Conservation (phyloP, 2,888 invertebrate genomes). For the Eulithis testata region DNA sequence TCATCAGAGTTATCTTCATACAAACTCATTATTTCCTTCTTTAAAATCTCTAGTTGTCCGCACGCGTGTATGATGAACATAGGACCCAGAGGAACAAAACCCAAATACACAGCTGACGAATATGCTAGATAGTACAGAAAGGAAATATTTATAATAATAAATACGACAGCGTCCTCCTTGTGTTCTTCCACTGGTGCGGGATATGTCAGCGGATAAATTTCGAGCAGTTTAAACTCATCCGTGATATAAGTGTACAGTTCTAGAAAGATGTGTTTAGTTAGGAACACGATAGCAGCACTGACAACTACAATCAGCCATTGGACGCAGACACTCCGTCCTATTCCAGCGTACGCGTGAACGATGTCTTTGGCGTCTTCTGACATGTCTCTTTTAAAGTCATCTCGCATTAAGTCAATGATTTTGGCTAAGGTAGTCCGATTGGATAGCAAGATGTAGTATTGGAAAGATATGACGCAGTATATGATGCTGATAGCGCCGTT, state of each 20-base stretch:
- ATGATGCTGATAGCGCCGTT: slow-evolving; percentile 12
- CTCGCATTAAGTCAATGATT: slow-evolving; percentile 26
- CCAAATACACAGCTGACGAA: slow-evolving; percentile 10
- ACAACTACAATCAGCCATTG: slow-evolving; percentile 18
- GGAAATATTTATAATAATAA: slow-evolving; percentile 9
- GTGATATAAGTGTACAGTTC: slow-evolving; percentile 1
- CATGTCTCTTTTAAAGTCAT: slow-evolving; percentile 17
- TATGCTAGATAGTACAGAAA: slow-evolving; percentile 9
- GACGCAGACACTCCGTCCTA: slow-evolving; percentile 11
- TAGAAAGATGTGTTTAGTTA: slow-evolving; percentile 1
- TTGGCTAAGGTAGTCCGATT: slow-evolving; percentile 9
- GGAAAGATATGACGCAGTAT: slow-evolving; percentile 13
- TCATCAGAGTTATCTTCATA: not conserved
- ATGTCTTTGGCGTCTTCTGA: slow-evolving; percentile 19
- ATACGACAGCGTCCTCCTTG: slow-evolving; percentile 25
- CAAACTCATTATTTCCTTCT: slow-evolving; percentile 3
- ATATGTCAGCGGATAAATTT: slow-evolving; percentile 4
- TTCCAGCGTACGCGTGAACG: slow-evolving; percentile 18
- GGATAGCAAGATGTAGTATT: slow-evolving; percentile 18
- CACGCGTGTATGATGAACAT: slow-evolving; percentile 37
- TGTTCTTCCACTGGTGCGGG: slow-evolving; percentile 19
- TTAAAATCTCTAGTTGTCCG: slow-evolving; percentile 36
- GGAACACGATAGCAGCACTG: not conserved
- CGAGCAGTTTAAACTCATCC: slow-evolving; percentile 1
- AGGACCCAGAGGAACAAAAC: slow-evolving; percentile 33